Base-by-base conservation (phyloP, 2,888 invertebrate genomes). In the Chaitophorus viminalis region DNA sequence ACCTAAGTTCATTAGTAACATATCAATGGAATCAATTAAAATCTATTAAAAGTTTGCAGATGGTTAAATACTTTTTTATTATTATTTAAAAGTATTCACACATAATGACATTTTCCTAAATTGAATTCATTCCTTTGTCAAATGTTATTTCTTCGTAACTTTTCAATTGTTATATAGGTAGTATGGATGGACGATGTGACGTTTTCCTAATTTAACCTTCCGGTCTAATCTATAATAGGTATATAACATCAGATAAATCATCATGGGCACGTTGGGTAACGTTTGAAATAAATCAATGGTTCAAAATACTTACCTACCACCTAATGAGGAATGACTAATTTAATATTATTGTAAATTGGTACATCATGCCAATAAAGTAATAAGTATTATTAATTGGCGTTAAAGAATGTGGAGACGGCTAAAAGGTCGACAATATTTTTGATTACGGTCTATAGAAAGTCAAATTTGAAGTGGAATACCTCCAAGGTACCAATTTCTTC, bases 11-110 rank as follows among this genome's bases (percentile, higher is more conserved):
- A 65, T 65, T 79, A 79, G 36, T 36, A 79, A 79, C n/a, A 18
- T 78, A 78, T 60, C 36, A 60, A 79, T 1, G n/a, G 25, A 79
- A 65, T 60, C n/a, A 79, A 79, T 79, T 65, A 65, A 65, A 79
- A 79, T 65, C 36, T 60, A 36, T 60, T 31, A 79, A 18, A n/a
- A 79, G 33, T 65, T 33, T 36, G n/a, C 18, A 36, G 33, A 36
- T 36, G 4, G 46, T 76, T 76, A 29, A 52, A n/a, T n/a, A 79
- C 18, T 36, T 60, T 60, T 79, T 79, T n/a, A 17, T 8, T 17
- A 60, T 60, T 60, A 60, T 79, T 79, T 65, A n/a, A 79, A 79
- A 65, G 60, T 36, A 79, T 60, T 9, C 60, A 60, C 60, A 60
- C 6, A n/a, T 79, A 65, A 79, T 36, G 60, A n/a, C 60, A n/a